Conservation (phyloP, 2,113 vertebrate genomes). For the Perca schrenkii region DNA sequence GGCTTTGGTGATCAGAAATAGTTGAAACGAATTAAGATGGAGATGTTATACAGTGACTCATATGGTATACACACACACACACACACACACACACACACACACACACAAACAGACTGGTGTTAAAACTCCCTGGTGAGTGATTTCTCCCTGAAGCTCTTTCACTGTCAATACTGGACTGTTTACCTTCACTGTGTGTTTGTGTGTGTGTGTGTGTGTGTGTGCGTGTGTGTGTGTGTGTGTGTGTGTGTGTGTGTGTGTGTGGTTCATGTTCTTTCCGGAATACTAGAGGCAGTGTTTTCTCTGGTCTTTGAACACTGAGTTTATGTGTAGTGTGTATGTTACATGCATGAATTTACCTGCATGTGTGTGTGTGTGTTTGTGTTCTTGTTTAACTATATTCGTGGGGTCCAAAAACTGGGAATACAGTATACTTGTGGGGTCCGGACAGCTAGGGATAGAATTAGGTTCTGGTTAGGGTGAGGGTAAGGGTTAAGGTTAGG, state of each 20-base stretch:
- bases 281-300: background rate
- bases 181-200: constrained; percentile 20
- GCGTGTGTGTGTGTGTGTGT: constrained; percentile 4
- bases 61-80: background rate
- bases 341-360: background rate
- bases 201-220: constrained; percentile 13
- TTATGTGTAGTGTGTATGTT: background rate
- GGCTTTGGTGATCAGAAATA: constrained; percentile 17
- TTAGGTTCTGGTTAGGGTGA: too few relatives aligned
- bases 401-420: too few relatives aligned
- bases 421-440: too few relatives aligned
- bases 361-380: too few relatives aligned
- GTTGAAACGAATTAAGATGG: constrained; percentile 38
- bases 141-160: constrained; percentile 33
- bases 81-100: constrained; percentile 2
- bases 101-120: background rate
- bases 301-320: background rate
- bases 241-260: constrained; percentile 5
- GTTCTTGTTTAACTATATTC: too few relatives aligned
- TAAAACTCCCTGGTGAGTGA: constrained; percentile 9
- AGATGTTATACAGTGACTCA: constrained; percentile 57
- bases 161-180: constrained; percentile 29
- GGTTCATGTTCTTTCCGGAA: background rate
- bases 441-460: too few relatives aligned
- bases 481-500: too few relatives aligned